Evolutionary conservation across 2,888 invertebrate genomes (phyloP).

Genomic region (Clanis bilineata): DNA sequence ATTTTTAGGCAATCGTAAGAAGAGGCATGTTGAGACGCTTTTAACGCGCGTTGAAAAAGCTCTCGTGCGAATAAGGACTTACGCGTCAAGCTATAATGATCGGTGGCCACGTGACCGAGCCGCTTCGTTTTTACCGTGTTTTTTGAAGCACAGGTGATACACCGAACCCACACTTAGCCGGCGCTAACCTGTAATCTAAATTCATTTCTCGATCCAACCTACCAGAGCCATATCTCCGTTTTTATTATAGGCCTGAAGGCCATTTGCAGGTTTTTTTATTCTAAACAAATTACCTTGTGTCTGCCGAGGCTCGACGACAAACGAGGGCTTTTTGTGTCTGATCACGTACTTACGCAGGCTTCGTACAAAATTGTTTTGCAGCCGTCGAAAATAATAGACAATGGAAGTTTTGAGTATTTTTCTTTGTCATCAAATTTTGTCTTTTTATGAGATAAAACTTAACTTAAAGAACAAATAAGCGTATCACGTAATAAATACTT

Average conservation of each 20-base stretch:
- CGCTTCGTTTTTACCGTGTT: constrained; percentile 54
- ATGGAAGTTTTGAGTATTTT: not conserved
- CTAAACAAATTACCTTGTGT: constrained; percentile 78
- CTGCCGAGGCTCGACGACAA: constrained; percentile 64
- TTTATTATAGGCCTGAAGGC: constrained; percentile 78
- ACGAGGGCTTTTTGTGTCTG: constrained; percentile 44
- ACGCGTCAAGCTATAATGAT: constrained; percentile 53
- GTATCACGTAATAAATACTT: not conserved
- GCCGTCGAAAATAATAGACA: constrained; percentile 19
- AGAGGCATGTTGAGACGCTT: no score
- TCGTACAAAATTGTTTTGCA: constrained; percentile 21
- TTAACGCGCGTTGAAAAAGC: no score
- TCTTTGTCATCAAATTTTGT: not conserved
- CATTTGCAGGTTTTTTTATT: constrained; percentile 78
- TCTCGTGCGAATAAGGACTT: no score
- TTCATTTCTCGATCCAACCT: constrained; percentile 81
- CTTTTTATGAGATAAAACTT: not conserved
- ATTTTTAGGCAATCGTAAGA: no score
- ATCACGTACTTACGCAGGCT: constrained; percentile 14
- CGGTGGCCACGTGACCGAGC: constrained; percentile 49
- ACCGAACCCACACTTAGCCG: constrained; percentile 77
- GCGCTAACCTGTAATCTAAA: constrained; percentile 82
- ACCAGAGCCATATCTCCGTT: constrained; percentile 76
- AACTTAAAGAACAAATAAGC: not conserved
- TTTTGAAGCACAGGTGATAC: constrained; percentile 77